phyloP scores from a whole-genome alignment of 1,140 invertebrate genomes.

The Hylaeus anthracinus region DNA sequence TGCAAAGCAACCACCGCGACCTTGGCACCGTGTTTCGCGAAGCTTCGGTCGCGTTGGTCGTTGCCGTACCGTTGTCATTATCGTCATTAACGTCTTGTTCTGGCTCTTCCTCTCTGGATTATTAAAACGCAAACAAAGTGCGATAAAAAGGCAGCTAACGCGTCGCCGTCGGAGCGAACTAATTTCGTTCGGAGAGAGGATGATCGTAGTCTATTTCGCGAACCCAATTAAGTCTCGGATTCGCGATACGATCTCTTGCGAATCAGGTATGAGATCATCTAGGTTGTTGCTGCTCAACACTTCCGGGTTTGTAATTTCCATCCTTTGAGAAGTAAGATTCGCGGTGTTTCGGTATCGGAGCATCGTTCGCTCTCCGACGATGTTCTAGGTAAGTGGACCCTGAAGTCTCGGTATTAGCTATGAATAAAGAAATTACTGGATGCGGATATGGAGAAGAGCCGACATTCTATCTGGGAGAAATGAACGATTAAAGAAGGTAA shows the following conservation, averaged over 20 bases:
- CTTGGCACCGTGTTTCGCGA: neutral
- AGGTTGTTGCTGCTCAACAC: neutral
- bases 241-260: neutral
- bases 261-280: neutral
- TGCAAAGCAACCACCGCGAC: neutral
- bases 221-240: neutral
- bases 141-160: neutral
- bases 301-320: neutral
- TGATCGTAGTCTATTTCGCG: neutral
- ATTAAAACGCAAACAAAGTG: conserved; percentile 8
- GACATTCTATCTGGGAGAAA: too few relatives aligned
- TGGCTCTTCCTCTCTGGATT: neutral
- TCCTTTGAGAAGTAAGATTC: conserved; percentile 1
- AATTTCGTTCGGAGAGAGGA: neutral
- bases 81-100: conserved; percentile 5
- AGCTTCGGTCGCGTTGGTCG: neutral
- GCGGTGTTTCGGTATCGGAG: neutral
- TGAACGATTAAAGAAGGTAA: too few relatives aligned
- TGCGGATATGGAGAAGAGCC: too few relatives aligned
- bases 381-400: too few relatives aligned
- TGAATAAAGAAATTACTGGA: too few relatives aligned
- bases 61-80: conserved; percentile 6
- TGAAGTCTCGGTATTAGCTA: too few relatives aligned
- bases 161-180: neutral
- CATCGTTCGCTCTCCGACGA: too few relatives aligned